A percentile compares a stretch with the other conserved stretches of the same genome.
Conservation (phyloP, 2,113 vertebrate genomes). For the Pseudorhombus dupliciocellatus region DNA sequence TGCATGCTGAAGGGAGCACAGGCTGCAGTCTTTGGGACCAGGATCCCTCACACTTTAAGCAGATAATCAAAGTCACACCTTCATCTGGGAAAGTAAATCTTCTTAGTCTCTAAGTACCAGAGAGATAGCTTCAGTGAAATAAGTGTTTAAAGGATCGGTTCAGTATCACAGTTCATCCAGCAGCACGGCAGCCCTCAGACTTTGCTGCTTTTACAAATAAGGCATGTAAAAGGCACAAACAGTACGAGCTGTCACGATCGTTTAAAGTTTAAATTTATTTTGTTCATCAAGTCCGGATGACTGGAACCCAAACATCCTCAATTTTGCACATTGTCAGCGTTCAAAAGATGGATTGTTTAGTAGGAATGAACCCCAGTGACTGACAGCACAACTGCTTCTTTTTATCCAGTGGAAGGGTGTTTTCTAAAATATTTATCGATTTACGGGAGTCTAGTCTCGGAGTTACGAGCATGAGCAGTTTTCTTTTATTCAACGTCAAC, state of each 20-base stretch:
- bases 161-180: background rate
- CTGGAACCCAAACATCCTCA: background rate
- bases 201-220: background rate
- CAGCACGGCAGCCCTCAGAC: background rate
- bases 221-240: background rate
- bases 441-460: background rate
- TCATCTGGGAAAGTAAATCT: background rate
- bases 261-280: background rate
- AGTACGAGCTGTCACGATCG: background rate
- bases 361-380: background rate
- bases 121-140: background rate
- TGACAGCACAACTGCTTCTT: background rate
- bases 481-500: background rate
- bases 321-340: background rate
- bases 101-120: background rate
- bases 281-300: background rate
- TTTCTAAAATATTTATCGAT: background rate
- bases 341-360: background rate
- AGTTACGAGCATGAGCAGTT: background rate
- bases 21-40: background rate
- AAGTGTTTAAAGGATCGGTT: no score
- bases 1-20: background rate
- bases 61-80: background rate
- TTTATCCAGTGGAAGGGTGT: background rate
- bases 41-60: background rate